Conservation (phyloP, 2,113 vertebrate genomes). For the Aramus guarauna region DNA sequence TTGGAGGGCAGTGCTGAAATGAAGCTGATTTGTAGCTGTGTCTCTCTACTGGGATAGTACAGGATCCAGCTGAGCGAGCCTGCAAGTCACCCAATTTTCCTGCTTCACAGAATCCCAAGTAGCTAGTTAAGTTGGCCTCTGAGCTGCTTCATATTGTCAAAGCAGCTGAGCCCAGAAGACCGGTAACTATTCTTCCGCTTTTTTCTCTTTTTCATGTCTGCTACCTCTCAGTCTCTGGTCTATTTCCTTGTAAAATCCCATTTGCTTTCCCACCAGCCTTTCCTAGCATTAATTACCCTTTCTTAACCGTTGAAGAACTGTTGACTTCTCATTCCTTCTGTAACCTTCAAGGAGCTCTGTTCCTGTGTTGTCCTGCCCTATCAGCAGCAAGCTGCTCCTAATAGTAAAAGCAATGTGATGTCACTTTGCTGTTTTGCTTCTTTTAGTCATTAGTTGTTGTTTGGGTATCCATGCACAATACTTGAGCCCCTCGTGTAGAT, state of each 20-base stretch:
- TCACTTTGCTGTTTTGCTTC: not conserved
- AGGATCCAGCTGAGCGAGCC: not conserved
- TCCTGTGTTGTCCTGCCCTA: not conserved
- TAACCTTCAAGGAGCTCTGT: not conserved
- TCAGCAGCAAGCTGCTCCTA: not conserved
- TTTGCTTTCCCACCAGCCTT: not conserved
- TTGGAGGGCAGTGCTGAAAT: not conserved
- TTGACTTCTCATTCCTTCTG: not conserved
- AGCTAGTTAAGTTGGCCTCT: not conserved
- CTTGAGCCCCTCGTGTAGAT: not conserved
- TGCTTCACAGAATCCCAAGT: not conserved
- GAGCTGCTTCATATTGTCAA: not conserved
- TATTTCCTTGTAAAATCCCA: not conserved
- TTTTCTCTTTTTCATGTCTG: not conserved
- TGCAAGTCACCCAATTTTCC: not conserved
- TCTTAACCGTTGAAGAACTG: not conserved
- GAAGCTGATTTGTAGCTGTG: not conserved
- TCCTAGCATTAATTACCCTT: not conserved
- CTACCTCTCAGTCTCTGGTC: not conserved
- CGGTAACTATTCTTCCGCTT: not conserved
- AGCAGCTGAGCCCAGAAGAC: not conserved
- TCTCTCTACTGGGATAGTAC: not conserved
- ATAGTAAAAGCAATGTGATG: not conserved
- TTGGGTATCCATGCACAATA: not conserved
- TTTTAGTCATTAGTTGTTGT: not conserved